Evolutionary conservation across 2,113 vertebrate genomes (phyloP).

Genomic region (Cisticola juncidis): DNA sequence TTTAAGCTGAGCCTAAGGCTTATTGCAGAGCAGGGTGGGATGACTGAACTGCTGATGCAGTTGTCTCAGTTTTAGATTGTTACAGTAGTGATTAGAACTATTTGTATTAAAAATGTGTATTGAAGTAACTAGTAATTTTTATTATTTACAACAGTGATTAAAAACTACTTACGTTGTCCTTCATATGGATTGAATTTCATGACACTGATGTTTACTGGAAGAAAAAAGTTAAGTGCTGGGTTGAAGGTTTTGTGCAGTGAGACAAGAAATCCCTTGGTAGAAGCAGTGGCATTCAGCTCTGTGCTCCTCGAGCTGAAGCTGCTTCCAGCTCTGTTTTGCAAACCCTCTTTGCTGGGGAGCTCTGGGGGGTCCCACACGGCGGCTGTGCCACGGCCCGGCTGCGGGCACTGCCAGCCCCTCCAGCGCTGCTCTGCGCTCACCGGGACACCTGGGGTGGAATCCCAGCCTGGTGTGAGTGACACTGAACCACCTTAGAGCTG

Average conservation of each 20-base stretch:
- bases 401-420: background rate
- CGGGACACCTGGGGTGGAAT: background rate
- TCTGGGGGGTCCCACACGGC: background rate
- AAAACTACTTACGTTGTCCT: background rate
- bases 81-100: background rate
- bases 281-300: background rate
- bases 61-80: background rate
- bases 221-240: background rate
- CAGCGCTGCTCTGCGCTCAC: background rate
- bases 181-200: background rate
- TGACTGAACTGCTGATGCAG: background rate
- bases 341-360: background rate
- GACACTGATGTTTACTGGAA: background rate
- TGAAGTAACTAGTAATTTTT: background rate
- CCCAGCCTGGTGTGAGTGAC: background rate
- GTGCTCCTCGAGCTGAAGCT: background rate
- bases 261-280: background rate
- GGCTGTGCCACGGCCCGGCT: background rate
- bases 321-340: background rate
- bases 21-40: background rate
- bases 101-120: background rate
- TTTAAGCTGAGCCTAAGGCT: rapidly evolving
- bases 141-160: background rate
- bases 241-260: background rate
- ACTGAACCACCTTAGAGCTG: background rate